Evolutionary conservation across 2,888 invertebrate genomes (phyloP), one percentile per base, ranked within the genome.

Genomic region (Holacanthella duospinosa): DNA sequence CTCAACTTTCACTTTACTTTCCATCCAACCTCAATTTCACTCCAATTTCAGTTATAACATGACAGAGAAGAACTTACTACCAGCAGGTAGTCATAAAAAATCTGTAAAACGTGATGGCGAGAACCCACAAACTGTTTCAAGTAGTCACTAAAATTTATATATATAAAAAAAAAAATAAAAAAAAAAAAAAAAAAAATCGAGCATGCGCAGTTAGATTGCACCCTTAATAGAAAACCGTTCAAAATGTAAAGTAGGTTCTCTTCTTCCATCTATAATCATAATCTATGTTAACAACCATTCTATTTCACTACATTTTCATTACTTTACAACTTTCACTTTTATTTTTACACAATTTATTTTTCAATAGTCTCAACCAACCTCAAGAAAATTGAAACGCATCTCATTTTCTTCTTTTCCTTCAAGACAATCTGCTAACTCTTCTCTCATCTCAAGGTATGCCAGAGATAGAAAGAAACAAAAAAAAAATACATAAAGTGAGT

Each of bases 341-440:
- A n/a, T n/a, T n/a, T n/a, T n/a, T n/a, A n/a, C n/a, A n/a, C n/a
- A n/a, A n/a, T n/a, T n/a, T n/a, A n/a, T n/a, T n/a, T n/a, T n/a
- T n/a, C n/a, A n/a, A n/a, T n/a, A n/a, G n/a, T n/a, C n/a, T n/a
- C n/a, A n/a, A n/a, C n/a, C n/a, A n/a, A n/a, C n/a, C n/a, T n/a
- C n/a, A n/a, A 36, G 36, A 16, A 48, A 48, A 48, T 48, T 48
- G 48, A 48, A 48, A 48, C n/a, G 21, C 48, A 48, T 48, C 48
- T 48, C 48, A 48, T 48, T 48, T 48, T 21, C 48, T 21, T 16
- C 16, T 36, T 36, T 36, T 16, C 36, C 16, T 36, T 36, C 9
- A 36, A 36, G 36, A 36, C 36, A 36, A 36, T 36, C 36, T 36
- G 36, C 36, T 36, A n/a, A n/a, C n/a, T n/a, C n/a, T 16, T 36